Evolutionary conservation across 2,888 invertebrate species (phyloP).

Genomic region (Cryptocephalus primarius): DNA sequence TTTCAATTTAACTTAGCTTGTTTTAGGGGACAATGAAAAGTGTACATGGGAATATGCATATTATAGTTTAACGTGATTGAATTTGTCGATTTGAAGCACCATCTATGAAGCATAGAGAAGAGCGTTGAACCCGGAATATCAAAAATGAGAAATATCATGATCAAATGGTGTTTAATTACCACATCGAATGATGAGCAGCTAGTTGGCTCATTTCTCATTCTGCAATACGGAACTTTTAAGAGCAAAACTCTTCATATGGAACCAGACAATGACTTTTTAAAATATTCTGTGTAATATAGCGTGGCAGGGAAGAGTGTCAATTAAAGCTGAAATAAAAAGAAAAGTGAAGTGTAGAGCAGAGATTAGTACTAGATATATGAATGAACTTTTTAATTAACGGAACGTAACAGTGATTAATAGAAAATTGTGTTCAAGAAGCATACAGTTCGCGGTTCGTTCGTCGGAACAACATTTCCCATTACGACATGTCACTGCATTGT

Average conservation of each 20-base stretch:
- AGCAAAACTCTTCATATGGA: conserved; percentile 9
- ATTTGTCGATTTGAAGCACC: too few relatives aligned
- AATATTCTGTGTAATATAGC: conserved; percentile 8
- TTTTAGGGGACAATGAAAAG: too few relatives aligned
- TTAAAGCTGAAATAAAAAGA: conserved; percentile 18
- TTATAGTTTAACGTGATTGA: too few relatives aligned
- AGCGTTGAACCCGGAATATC: too few relatives aligned
- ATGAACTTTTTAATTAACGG: conserved; percentile 39
- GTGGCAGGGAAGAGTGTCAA: conserved; percentile 15
- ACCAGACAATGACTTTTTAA: conserved; percentile 2
- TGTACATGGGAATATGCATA: too few relatives aligned
- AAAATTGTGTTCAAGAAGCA: conserved; percentile 36
- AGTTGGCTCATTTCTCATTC: background rate
- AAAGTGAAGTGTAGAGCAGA: conserved; percentile 23
- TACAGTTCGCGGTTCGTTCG: conserved; percentile 27
- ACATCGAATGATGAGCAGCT: too few relatives aligned
- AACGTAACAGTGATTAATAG: conserved; percentile 38
- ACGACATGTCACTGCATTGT: conserved; percentile 40
- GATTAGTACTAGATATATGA: conserved; percentile 29
- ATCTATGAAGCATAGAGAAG: too few relatives aligned
- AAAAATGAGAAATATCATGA: too few relatives aligned
- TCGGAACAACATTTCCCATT: conserved; percentile 36
- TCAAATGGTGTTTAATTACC: too few relatives aligned
- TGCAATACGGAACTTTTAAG: background rate
- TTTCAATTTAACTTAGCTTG: too few relatives aligned